Percentiles rank a stretch among this genome's conserved stretches.
Evolutionary conservation across 35 echinoderm and acorn worm genomes (phyloP).

Genomic region (Ophiothrix spiculata): DNA sequence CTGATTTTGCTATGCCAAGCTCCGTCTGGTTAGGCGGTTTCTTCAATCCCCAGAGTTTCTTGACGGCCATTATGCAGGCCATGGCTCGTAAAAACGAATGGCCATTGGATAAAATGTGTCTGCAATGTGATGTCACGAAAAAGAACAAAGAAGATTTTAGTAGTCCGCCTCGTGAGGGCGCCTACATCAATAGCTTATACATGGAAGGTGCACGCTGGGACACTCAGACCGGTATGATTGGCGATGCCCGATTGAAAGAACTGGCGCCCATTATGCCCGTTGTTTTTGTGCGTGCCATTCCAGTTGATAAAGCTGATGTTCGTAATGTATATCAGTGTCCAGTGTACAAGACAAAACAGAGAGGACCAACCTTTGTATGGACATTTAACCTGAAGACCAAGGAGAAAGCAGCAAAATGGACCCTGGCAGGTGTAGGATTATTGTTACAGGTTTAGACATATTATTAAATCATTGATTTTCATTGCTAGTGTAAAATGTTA

Average conservation of each 20-base stretch:
- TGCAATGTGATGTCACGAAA: constrained; percentile 99
- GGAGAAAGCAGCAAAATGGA: constrained; percentile 96
- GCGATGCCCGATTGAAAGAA: constrained; percentile 87
- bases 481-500: too few species aligned
- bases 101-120: constrained; percentile 97
- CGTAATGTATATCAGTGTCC: constrained; percentile 96
- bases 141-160: constrained; percentile 98
- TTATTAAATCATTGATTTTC: too few species aligned
- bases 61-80: constrained; percentile 99
- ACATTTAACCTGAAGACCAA: constrained; percentile 98
- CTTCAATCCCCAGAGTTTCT: constrained; percentile 99
- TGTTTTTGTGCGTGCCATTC: constrained; percentile 90
- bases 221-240: constrained; percentile 91
- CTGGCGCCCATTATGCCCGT: constrained; percentile 85
- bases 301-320: constrained; percentile 89
- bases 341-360: constrained; percentile 97
- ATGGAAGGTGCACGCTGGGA: constrained; percentile 98
- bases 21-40: constrained; percentile 92
- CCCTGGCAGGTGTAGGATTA: constrained; percentile 87
- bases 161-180: constrained; percentile 84
- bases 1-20: constrained; percentile 89
- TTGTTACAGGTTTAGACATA: constrained; percentile 45
- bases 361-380: constrained; percentile 97
- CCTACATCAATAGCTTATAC: constrained; percentile 84
- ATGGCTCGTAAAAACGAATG: constrained; percentile 99